Conservation (phyloP, 2,797 vertebrate genomes). For the Pangasius djambal region DNA sequence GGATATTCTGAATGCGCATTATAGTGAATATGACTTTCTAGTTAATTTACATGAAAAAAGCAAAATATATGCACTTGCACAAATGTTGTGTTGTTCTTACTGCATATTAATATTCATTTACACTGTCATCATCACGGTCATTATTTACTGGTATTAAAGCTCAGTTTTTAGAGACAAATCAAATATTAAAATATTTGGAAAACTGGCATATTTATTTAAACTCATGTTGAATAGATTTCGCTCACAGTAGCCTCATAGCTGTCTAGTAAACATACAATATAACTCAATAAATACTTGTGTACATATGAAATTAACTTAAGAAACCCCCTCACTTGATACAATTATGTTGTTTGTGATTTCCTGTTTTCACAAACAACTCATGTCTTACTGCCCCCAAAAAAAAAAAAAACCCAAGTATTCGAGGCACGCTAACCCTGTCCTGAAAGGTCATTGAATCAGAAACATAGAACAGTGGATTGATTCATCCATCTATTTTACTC, state of each 20-base stretch:
- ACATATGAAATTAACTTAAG: not conserved
- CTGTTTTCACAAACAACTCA: conserved; percentile 22
- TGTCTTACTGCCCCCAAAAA: not conserved
- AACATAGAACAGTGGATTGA: conserved; percentile 47
- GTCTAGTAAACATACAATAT: not conserved
- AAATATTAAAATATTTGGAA: not conserved
- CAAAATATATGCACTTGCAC: not conserved
- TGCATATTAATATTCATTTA: not conserved
- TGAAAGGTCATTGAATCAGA: conserved; percentile 30
- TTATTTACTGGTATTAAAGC: not conserved
- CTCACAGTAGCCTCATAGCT: not conserved
- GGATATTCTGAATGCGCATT: not conserved
- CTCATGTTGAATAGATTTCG: not conserved
- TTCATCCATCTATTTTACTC: conserved; percentile 42
- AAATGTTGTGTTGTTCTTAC: not conserved
- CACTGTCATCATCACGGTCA: not conserved
- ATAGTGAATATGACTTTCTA: not conserved
- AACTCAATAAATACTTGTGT: not conserved
- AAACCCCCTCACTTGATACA: conserved; percentile 5
- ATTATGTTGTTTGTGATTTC: conserved; percentile 41
- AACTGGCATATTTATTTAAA: not conserved
- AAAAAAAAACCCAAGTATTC: conserved; percentile 38
- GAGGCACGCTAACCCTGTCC: conserved; percentile 40
- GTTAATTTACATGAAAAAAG: not conserved
- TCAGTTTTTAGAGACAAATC: too few species aligned